Percentiles rank a stretch among this genome's conserved stretches.
These are phyloP conservation scores for Brienomyrus brachyistius DNA, from an alignment of 2,113 vertebrate genomes.

Conservation along the genomic window DNA sequence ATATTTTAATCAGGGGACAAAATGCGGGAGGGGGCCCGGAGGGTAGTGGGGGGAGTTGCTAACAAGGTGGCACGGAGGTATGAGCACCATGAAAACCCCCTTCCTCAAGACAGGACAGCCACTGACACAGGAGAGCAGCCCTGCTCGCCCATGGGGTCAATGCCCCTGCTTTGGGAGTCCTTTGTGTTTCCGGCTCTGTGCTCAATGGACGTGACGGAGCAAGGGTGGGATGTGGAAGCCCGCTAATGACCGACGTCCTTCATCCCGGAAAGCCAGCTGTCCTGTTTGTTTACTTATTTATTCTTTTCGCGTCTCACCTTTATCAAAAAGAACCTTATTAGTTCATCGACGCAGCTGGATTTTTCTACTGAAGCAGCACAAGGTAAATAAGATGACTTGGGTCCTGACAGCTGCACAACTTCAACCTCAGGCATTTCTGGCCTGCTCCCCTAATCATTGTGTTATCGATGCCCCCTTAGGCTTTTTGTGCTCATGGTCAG, in stretches of 20 bases:
- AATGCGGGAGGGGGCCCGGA: slow-evolving; percentile 71
- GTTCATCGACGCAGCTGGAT: background rate
- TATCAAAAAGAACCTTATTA: background rate
- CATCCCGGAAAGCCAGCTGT: background rate
- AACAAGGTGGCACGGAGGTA: slow-evolving; percentile 69
- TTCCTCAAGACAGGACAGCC: slow-evolving; percentile 59
- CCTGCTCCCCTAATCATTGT: background rate
- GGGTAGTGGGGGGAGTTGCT: slow-evolving; percentile 79
- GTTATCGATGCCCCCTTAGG: background rate
- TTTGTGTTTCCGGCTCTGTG: background rate
- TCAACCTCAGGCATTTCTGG: background rate
- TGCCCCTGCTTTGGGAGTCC: slow-evolving; percentile 36
- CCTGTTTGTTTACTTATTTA: background rate
- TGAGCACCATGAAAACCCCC: slow-evolving; percentile 65
- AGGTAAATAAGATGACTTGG: background rate
- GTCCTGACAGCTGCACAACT: background rate
- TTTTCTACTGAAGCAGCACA: background rate
- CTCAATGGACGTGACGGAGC: background rate
- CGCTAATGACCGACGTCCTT: background rate
- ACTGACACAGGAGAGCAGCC: slow-evolving; percentile 74
- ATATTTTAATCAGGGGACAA: slow-evolving; percentile 97
- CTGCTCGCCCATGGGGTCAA: slow-evolving; percentile 71
- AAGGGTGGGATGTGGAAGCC: background rate
- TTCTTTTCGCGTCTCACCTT: background rate
- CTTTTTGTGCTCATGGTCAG: background rate